Base-by-base conservation (phyloP, 1,140 invertebrate species). In the Macrobrachium rosenbergii region DNA sequence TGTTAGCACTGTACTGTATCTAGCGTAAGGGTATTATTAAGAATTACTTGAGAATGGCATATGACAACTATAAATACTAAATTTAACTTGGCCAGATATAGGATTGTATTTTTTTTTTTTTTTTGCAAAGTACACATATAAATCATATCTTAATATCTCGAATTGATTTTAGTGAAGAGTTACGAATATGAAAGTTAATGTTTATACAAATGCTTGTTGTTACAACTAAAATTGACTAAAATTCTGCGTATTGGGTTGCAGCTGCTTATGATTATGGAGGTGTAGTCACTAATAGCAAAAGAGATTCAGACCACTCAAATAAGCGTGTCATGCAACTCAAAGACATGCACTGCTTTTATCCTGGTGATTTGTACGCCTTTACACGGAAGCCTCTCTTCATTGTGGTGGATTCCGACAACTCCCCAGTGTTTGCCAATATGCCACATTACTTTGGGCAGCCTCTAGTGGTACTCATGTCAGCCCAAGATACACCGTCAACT, bases 341-440 rank as follows among this genome's bases (percentile, higher is more conserved):
- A 75, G 87, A 89, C 75, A 81, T 90, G 84, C 86, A 88, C 82
- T 93, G 93, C 92, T 93, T 99, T 83, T 97, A 98, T 92, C 98
- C 98, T 62, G 97, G 97, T 73, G 98, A 99, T 92, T 92, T 99
- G 43, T 96, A 97, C 92, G 96, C 97, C 1, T 98, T 97, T 92
- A 97, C 96, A 8, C 94, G 98, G 88, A 95, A 97, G 91, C 98
- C 98, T 23, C 93, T 99, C 63, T 98, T 99, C 92, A 94, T 99
- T 72, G 96, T 99, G 88, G 95, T 99, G 86, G 98, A 99, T 92
- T 98, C 97, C 90, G 96, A 99, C 92, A 99, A 98, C 93, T 98
- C 97, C 91, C 97, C 96, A 92, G 96, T 97, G 85, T 99, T 99
- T 93, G 95, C 97, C 93, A 95, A 97, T 91, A 96, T 99, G 91